Base-by-base conservation (phyloP, 2,888 invertebrate species). In the Parascotia fuliginaria region DNA sequence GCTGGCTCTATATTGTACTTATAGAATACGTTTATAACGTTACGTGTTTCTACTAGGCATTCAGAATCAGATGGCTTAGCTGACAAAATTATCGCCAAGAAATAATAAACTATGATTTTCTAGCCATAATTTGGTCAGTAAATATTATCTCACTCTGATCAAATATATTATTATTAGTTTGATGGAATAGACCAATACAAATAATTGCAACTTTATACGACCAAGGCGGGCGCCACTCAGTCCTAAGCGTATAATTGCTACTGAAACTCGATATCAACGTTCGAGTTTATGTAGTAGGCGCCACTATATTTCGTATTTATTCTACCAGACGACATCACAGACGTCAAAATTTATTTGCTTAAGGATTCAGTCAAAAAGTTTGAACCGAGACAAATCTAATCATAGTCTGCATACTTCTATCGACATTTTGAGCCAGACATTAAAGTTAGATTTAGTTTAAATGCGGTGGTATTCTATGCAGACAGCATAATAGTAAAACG, bases 341-440 rank as follows among this genome's bases (percentile, higher is more conserved):
- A 52, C 55, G 14, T 41, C 29, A 40, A 49, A 65, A 60, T 15
- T 53, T 55, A 55, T 60, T 52, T 31, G 28, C 13, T 15, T 52
- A 42, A 15, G 43, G 43, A 44, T 48, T 59, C 37, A 53, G 55
- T 52, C 43, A 47, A 52, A 64, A 62, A 55, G 39, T 60, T 45
- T 37, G 27, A 27, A 46, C 39, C 45, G 33, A 49, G 52, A 60
- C 40, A 31, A 31, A 9, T 13, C 24, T 49, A 42, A 62, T 52
- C 31, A 24, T 31, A 31, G 38, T 59, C 48, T 15, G 14, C 41
- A 14, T 43, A 29, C 36, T 44, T 32, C 43, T 24, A 40, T 50
- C 46, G 39, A 39, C 40, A 45, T 38, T 39, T 51, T 11, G 13
- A 1, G 32, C 11, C 32, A 34, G 36, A 42, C 42, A 33, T 44